phyloP scores from a whole-genome alignment of 1,140 invertebrate genomes.

The Panagrolaimus sp. region DNA sequence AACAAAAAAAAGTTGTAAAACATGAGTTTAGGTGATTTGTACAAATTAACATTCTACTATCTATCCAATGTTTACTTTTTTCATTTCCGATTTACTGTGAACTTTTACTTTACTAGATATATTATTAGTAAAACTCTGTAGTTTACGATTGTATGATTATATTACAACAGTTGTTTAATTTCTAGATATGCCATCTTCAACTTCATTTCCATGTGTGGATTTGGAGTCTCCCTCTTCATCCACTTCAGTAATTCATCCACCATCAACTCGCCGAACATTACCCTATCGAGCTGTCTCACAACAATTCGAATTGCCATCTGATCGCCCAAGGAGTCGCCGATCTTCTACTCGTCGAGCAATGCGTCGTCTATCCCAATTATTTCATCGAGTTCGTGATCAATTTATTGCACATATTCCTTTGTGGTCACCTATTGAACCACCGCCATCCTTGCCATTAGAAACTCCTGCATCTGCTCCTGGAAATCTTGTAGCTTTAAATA shows the following conservation, averaged over 20 bases:
- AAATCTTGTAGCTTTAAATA: not conserved
- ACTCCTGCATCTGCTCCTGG: not conserved
- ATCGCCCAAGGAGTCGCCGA: not conserved
- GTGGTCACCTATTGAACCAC: not conserved
- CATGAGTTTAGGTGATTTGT: no score
- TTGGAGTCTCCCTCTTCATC: not conserved
- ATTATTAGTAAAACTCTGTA: no score
- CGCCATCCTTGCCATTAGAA: not conserved
- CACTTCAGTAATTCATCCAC: not conserved
- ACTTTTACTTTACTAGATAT: no score
- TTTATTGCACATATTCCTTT: not conserved
- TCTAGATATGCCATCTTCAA: no score
- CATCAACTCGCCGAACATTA: not conserved
- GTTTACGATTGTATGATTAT: no score
- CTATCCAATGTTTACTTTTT: no score
- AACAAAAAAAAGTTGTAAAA: no score
- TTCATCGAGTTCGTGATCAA: conserved; percentile 11
- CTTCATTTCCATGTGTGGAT: not conserved
- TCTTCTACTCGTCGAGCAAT: not conserved
- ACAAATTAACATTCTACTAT: no score
- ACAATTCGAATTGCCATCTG: not conserved
- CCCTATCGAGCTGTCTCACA: not conserved
- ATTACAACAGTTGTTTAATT: no score
- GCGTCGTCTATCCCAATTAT: not conserved
- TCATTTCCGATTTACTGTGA: no score